Base-by-base conservation (phyloP, 2,113 vertebrate species). In the Antechinus flavipes region DNA sequence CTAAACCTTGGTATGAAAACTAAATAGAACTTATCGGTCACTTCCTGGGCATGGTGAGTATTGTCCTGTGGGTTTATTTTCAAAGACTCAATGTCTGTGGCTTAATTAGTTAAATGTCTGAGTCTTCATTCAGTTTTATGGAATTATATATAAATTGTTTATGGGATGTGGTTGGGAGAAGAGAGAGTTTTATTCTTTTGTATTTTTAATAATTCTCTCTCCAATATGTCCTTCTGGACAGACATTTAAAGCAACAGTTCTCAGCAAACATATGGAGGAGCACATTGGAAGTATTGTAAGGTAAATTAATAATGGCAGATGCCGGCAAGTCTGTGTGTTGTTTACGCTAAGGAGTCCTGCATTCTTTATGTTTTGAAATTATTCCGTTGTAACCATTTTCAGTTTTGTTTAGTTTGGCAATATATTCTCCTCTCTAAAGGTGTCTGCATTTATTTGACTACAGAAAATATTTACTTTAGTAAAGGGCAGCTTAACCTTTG, bases 231-330 rank as follows among this genome's bases (percentile, higher is more conserved):
- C 96, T 97, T 98, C 98, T 95, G 84, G 98, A 98, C 98, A 99
- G 98, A 97, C 98, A 98, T 98, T 98, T 98, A 99, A 99, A 99
- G 99, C 98, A 99, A 99, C 98, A 98, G 98, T 98, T 99, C 98
- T 97, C 98, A 96, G 93, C 97, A 99, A 99, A 98, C 98, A 99
- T 98, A 98, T 98, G 98, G 98, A 97, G 94, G 98, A 98, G 98
- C 98, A 97, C 98, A 98, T 58, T 98, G 98, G 98, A 99, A 99
- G 97, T 98, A 98, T 93, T 98, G 98, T 97, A 99, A 99, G 99
- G 99, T 99, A 99, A 99, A 99, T 99, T 98, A 99, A 98, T 92
- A 98, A 98, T 98, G 97, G 96, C 96, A 99, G 98, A 99, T 99
- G 99, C 98, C 98, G 94, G 98, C 97, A 98, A 98, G 98, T 99